These are phyloP conservation scores for Cyprinus carpio DNA, from an alignment of 2,113 vertebrate species.

Conservation along the genomic window DNA sequence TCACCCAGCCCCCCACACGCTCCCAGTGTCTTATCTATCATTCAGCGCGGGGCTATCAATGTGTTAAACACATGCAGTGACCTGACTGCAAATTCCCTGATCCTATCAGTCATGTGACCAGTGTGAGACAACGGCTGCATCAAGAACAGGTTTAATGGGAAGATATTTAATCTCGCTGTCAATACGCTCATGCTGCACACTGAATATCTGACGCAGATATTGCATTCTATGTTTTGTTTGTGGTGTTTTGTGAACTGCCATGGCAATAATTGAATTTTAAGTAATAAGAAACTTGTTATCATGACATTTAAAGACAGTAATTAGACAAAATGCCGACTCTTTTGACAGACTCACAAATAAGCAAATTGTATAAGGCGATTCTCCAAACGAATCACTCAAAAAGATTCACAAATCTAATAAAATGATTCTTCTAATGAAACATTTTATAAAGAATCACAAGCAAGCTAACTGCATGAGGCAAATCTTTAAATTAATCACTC, in stretches of 20 bases:
- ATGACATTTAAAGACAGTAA: too few species aligned
- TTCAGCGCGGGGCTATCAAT: slow-evolving; percentile 44
- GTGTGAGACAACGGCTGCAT: slow-evolving; percentile 38
- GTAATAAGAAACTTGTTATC: background rate
- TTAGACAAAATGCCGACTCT: background rate
- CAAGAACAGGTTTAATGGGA: slow-evolving; percentile 22
- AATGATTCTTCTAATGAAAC: too few species aligned
- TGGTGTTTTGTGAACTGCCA: too few species aligned
- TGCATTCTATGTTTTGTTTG: background rate
- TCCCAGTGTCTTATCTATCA: slow-evolving; percentile 31
- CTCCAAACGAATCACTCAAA: background rate
- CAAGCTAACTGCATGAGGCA: background rate
- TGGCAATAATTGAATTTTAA: background rate
- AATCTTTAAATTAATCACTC: background rate
- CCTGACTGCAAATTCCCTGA: slow-evolving; percentile 36
- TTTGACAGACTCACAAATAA: background rate
- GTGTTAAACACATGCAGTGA: slow-evolving; percentile 35
- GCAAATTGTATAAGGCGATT: background rate
- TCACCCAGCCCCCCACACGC: background rate
- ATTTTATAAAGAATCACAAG: too few species aligned
- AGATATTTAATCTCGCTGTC: slow-evolving; percentile 23
- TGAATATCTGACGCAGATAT: background rate
- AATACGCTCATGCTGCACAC: background rate
- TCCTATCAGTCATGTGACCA: slow-evolving; percentile 35
- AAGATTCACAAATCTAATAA: background rate